phyloP scores from a whole-genome alignment of 2,797 vertebrate genomes.

The Acanthurus tractus region DNA sequence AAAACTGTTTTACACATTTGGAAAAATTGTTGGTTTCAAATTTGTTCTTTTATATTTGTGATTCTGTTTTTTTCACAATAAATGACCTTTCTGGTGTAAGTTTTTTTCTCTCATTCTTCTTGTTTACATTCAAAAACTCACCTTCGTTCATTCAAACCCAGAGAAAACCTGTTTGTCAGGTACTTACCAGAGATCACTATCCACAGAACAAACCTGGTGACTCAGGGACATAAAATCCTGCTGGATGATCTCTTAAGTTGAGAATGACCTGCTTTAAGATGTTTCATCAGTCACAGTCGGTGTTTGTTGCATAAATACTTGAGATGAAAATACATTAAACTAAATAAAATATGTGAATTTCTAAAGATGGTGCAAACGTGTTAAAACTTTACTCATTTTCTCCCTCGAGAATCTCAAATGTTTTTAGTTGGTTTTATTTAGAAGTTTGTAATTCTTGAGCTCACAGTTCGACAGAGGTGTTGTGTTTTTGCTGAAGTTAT shows the following conservation, averaged over 20 bases:
- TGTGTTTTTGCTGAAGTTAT: neutral
- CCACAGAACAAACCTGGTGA: slow-evolving; percentile 28
- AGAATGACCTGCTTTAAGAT: neutral
- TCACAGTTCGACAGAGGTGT: neutral
- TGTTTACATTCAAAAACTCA: slow-evolving; percentile 30
- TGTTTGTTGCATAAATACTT: neutral
- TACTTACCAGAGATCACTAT: slow-evolving; percentile 18
- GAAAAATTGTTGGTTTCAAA: neutral
- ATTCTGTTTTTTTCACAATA: slow-evolving; percentile 41
- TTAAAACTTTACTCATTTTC: neutral
- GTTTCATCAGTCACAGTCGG: neutral
- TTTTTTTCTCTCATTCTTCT: neutral
- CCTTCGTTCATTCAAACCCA: slow-evolving; percentile 12
- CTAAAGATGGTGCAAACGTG: neutral
- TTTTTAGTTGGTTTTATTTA: neutral
- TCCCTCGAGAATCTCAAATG: neutral
- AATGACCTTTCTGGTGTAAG: slow-evolving; percentile 1
- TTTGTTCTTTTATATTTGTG: neutral
- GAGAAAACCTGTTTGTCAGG: slow-evolving; percentile 70
- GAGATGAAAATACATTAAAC: neutral
- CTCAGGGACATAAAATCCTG: slow-evolving; percentile 13
- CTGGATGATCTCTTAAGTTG: slow-evolving; percentile 1
- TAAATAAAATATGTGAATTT: neutral
- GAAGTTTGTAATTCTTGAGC: neutral
- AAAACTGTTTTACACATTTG: slow-evolving; percentile 8